These are phyloP conservation scores for Caenorhabditis angaria DNA, from an alignment of 2,888 invertebrate genomes.

Conservation along the genomic window DNA sequence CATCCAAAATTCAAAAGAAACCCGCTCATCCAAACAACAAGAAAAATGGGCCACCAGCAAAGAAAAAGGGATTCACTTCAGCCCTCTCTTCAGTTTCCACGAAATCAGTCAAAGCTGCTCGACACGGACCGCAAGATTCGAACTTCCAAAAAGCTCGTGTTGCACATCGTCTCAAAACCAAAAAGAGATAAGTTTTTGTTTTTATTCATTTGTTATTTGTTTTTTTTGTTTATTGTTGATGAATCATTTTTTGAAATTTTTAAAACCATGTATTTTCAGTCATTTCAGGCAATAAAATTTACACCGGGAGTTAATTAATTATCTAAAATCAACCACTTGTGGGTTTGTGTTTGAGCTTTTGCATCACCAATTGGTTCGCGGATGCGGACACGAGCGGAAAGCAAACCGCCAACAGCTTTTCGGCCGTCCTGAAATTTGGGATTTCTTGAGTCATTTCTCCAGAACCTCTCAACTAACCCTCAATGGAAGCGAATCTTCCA, in stretches of 20 bases:
- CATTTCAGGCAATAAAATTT: too few relatives aligned
- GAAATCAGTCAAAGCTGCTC: constrained; percentile 40
- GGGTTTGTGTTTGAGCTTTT: constrained; percentile 34
- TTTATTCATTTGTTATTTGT: constrained; percentile 12
- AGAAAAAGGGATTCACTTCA: constrained; percentile 57
- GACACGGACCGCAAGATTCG: constrained; percentile 51
- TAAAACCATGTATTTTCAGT: too few relatives aligned
- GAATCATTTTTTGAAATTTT: background rate
- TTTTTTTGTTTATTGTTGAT: constrained; percentile 15
- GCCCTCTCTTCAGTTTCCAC: constrained; percentile 49
- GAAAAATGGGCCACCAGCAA: background rate
- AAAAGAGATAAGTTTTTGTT: constrained; percentile 36
- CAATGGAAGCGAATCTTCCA: constrained; percentile 80
- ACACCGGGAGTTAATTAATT: constrained; percentile 26
- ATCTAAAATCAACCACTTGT: constrained; percentile 55
- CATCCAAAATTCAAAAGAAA: constrained; percentile 5
- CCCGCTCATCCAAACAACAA: background rate
- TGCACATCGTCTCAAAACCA: constrained; percentile 53
- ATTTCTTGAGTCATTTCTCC: background rate
- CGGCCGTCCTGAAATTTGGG: constrained; percentile 43
- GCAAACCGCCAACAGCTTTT: constrained; percentile 58
- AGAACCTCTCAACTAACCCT: constrained; percentile 28
- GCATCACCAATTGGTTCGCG: constrained; percentile 62
- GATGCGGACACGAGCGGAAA: constrained; percentile 48
- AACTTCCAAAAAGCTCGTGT: constrained; percentile 51